phyloP scores from a whole-genome alignment of 2,113 vertebrate genomes.

The Eurystomus gularis region DNA sequence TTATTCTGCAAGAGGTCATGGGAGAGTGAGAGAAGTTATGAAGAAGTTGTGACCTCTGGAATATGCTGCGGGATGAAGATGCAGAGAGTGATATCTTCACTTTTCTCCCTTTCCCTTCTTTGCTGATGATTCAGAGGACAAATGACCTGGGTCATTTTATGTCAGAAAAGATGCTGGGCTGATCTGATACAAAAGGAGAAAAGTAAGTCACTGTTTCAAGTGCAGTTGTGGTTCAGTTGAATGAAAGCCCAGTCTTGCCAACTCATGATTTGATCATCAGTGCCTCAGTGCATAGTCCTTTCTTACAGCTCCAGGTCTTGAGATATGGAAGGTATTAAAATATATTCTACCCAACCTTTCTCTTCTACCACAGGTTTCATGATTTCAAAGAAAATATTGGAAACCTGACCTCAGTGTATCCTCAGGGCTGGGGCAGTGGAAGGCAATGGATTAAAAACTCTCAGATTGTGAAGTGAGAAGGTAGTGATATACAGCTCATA shows the following conservation, averaged over 20 bases:
- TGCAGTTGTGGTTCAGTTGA: conserved; percentile 49
- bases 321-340: conserved; percentile 31
- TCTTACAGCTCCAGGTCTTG: conserved; percentile 31
- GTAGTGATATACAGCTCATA: not conserved
- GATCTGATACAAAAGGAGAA: conserved; percentile 49
- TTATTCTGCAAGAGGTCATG: conserved; percentile 68
- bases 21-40: conserved; percentile 60
- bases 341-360: not conserved
- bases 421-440: conserved; percentile 2
- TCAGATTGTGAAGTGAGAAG: not conserved
- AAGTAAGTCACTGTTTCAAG: conserved; percentile 21
- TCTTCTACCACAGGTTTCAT: not conserved
- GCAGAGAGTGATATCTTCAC: conserved; percentile 12
- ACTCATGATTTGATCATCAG: conserved; percentile 56
- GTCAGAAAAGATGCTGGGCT: conserved; percentile 44
- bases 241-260: conserved; percentile 43
- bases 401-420: not conserved
- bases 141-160: conserved; percentile 44
- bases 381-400: conserved; percentile 34
- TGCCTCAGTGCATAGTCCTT: not conserved
- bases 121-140: conserved; percentile 63
- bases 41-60: conserved; percentile 10
- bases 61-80: conserved; percentile 17
- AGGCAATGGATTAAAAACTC: conserved; percentile 11
- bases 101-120: conserved; percentile 10